A percentile compares a stretch with the other conserved stretches of the same genome.
phyloP scores from a whole-genome alignment of 2,797 vertebrate genomes.

The Tolypeutes matacus region DNA sequence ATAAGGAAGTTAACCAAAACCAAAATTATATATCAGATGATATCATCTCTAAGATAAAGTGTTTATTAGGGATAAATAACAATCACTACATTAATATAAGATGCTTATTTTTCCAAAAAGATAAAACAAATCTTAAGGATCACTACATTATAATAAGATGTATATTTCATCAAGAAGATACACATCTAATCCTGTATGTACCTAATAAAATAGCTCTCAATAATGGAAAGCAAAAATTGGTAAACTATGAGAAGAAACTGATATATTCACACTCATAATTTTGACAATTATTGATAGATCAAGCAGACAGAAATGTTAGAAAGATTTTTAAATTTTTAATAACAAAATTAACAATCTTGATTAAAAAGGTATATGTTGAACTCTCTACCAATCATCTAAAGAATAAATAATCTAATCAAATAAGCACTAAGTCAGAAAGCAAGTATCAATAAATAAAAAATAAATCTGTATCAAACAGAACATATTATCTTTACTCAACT shows the following conservation, averaged over 20 bases:
- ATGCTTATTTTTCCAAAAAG: not conserved
- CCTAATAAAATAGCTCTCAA: not conserved
- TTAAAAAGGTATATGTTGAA: not conserved
- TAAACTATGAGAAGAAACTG: not conserved
- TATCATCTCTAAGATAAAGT: not conserved
- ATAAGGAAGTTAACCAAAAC: not conserved
- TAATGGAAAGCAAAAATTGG: not conserved
- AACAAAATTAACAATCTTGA: not conserved
- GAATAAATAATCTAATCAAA: not conserved
- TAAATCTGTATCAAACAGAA: not conserved
- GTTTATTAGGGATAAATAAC: not conserved
- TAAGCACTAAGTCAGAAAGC: not conserved
- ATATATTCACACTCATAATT: not conserved
- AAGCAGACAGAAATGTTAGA: not conserved
- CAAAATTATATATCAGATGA: not conserved
- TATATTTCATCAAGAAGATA: not conserved
- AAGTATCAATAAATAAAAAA: not conserved
- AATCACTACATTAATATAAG: not conserved
- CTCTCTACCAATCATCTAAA: not conserved
- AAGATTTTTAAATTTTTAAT: not conserved
- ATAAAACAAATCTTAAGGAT: not conserved
- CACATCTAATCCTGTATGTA: not conserved
- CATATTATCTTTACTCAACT: not conserved
- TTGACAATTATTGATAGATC: not conserved
- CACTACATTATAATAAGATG: not conserved